These are phyloP conservation scores for Plecotus auritus DNA, from an alignment of 2,113 vertebrate genomes.

Conservation along the genomic window DNA sequence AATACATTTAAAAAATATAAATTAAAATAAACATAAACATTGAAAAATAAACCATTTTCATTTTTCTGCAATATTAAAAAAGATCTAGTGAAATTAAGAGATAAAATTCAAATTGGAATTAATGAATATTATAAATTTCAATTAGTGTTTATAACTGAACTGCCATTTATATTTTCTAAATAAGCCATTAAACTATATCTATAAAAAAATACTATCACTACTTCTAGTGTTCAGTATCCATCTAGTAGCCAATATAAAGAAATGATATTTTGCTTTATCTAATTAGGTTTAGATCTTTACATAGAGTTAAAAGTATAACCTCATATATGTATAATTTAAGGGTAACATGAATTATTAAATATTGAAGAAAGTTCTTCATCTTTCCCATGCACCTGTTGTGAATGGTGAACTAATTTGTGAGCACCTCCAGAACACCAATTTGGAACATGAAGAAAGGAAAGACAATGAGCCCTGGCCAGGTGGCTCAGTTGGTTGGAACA, in stretches of 20 bases:
- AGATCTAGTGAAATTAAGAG: background rate
- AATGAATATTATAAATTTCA: background rate
- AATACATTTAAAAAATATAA: background rate
- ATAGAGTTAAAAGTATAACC: background rate
- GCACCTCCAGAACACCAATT: background rate
- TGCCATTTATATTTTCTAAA: background rate
- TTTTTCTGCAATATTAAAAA: background rate
- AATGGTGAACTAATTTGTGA: background rate
- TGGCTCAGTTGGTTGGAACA: too few relatives aligned
- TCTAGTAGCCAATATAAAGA: background rate
- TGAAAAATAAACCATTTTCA: background rate
- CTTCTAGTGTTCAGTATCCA: background rate
- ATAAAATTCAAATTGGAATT: constrained; percentile 1
- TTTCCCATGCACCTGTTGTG: background rate
- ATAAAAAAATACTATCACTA: background rate
- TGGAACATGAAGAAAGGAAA: background rate
- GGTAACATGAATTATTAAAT: background rate
- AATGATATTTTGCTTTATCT: background rate
- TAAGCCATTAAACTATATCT: background rate
- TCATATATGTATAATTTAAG: background rate
- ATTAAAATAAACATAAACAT: background rate
- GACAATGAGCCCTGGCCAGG: too few relatives aligned
- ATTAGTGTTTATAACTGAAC: background rate
- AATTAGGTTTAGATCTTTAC: background rate
- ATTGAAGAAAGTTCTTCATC: background rate